A percentile compares a stretch with the other conserved stretches of the same genome.
Evolutionary conservation across 1,140 invertebrate species (phyloP).

Genomic region (Pogonomyrmex barbatus): DNA sequence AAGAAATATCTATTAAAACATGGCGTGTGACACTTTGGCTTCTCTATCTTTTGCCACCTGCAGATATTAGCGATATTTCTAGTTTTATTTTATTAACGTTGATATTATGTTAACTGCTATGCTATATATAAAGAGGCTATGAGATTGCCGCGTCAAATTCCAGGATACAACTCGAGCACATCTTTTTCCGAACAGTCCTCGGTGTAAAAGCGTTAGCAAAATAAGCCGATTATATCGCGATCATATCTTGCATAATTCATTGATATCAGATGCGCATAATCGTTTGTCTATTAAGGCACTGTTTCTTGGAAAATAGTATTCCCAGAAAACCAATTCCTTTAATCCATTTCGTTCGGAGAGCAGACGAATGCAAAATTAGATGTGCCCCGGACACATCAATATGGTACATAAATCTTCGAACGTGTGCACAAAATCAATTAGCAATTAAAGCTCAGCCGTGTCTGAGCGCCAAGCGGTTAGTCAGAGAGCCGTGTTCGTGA

Average conservation of each 20-base stretch:
- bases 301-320: slow-evolving; percentile 16
- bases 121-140: neutral
- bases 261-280: slow-evolving; percentile 25
- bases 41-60: no score
- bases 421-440: slow-evolving; percentile 64
- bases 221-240: slow-evolving; percentile 8
- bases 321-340: slow-evolving; percentile 41
- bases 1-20: neutral
- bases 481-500: slow-evolving; percentile 45
- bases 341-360: slow-evolving; percentile 24
- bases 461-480: slow-evolving; percentile 44
- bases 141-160: neutral
- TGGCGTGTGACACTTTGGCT: no score
- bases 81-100: neutral
- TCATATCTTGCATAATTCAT: slow-evolving; percentile 1
- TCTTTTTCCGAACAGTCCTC: neutral
- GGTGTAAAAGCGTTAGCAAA: neutral
- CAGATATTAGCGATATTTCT: neutral
- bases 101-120: neutral
- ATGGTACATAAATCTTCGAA: slow-evolving; percentile 37
- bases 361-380: slow-evolving; percentile 59
- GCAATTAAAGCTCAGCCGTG: slow-evolving; percentile 59
- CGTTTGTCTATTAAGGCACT: slow-evolving; percentile 14
- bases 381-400: slow-evolving; percentile 41
- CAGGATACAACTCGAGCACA: neutral